Evolutionary conservation across 2,888 invertebrate species (phyloP).

Genomic region (Drosophila leonis): DNA sequence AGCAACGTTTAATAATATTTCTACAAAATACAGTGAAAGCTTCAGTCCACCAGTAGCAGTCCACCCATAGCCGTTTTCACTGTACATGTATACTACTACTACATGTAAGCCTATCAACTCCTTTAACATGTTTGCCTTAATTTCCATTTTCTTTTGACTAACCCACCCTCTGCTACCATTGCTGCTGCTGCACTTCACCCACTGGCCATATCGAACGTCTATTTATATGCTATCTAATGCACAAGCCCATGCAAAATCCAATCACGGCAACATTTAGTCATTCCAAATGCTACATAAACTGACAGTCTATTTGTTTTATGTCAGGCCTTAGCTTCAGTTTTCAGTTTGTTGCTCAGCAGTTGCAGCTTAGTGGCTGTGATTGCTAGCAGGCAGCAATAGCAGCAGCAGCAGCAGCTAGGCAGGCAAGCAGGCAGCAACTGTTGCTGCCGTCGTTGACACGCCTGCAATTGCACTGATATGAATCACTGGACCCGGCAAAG

Average conservation of each 20-base stretch:
- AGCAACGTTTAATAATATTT: too few relatives aligned
- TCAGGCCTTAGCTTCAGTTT: conserved; percentile 61
- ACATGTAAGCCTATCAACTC: background rate
- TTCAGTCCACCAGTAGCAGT: background rate
- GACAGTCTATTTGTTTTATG: conserved; percentile 78
- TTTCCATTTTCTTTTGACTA: conserved; percentile 16
- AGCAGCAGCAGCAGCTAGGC: conserved; percentile 33
- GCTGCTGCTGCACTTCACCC: conserved; percentile 26
- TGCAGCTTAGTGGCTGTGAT: conserved; percentile 36
- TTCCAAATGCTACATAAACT: conserved; percentile 77
- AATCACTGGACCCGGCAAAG: conserved; percentile 66
- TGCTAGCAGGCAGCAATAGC: conserved; percentile 36
- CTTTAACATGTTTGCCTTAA: background rate
- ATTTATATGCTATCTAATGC: conserved; percentile 50
- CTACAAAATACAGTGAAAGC: too few relatives aligned
- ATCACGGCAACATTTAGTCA: conserved; percentile 75
- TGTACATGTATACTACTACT: background rate
- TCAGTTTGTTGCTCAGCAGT: conserved; percentile 38
- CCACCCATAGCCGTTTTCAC: background rate
- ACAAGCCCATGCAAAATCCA: conserved; percentile 60
- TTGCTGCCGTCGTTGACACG: conserved; percentile 73
- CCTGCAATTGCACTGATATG: conserved; percentile 83
- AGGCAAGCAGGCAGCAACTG: conserved; percentile 39
- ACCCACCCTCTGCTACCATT: conserved; percentile 10
- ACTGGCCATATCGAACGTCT: conserved; percentile 27